These are phyloP conservation scores for Drosophila lacicola DNA, from an alignment of 2,888 invertebrate genomes.

Conservation along the genomic window DNA sequence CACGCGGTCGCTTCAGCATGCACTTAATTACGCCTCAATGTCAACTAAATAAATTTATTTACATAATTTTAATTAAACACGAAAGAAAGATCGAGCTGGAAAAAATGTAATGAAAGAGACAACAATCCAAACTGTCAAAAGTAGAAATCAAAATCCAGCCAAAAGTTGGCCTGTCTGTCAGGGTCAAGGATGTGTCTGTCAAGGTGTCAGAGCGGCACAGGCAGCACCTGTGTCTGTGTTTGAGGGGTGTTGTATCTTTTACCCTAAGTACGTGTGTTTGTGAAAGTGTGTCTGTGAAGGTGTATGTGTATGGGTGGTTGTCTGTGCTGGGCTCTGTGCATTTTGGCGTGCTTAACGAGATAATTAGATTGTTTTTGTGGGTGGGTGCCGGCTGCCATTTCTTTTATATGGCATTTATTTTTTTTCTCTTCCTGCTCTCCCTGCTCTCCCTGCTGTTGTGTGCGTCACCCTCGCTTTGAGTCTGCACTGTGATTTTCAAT, in stretches of 20 bases:
- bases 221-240: conserved; percentile 33
- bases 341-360: conserved; percentile 78
- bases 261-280: conserved; percentile 17
- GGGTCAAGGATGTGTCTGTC: conserved; percentile 72
- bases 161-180: conserved; percentile 69
- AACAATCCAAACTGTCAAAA: conserved; percentile 28
- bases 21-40: conserved; percentile 71
- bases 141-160: conserved; percentile 47
- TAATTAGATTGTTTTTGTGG: conserved; percentile 81
- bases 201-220: conserved; percentile 60
- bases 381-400: conserved; percentile 38
- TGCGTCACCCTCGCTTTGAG: conserved; percentile 44
- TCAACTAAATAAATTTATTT: conserved; percentile 79
- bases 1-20: conserved; percentile 36
- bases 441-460: conserved; percentile 8
- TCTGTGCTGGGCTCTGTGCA: conserved; percentile 52
- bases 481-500: conserved; percentile 67
- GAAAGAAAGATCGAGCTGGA: conserved; percentile 19
- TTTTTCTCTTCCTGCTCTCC: conserved; percentile 13
- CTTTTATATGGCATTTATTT: conserved; percentile 47
- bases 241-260: conserved; percentile 30
- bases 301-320: conserved; percentile 14
- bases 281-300: neutral
- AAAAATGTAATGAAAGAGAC: neutral
- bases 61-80: conserved; percentile 82